Conservation (phyloP, 2,113 vertebrate species). For the Hippopotamus amphibius region DNA sequence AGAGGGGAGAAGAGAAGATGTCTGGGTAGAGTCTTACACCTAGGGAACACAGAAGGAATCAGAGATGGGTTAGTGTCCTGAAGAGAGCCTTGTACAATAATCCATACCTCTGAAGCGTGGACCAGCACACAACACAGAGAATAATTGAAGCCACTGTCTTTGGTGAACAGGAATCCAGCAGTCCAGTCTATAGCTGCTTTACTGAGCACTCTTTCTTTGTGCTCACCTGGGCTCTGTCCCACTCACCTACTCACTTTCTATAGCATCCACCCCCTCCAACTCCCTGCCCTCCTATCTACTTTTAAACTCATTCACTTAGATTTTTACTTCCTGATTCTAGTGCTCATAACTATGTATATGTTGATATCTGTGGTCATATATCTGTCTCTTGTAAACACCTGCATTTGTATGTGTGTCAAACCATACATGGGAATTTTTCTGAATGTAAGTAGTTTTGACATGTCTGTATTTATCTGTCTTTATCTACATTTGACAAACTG, state of each 20-base stretch:
- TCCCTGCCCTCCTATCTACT: background rate
- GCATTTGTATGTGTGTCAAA: background rate
- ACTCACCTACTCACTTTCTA: background rate
- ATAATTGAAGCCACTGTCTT: constrained; percentile 18
- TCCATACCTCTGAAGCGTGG: background rate
- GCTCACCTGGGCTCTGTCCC: background rate
- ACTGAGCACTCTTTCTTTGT: background rate
- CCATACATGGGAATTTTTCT: constrained; percentile 5
- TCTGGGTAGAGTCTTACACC: background rate
- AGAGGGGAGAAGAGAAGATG: background rate
- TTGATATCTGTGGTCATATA: background rate
- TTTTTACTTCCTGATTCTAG: constrained; percentile 32
- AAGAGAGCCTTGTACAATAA: background rate
- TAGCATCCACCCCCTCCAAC: background rate
- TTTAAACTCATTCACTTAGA: constrained; percentile 27
- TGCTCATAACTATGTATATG: background rate
- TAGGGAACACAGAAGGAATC: background rate
- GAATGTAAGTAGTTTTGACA: constrained; percentile 3
- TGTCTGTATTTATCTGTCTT: background rate
- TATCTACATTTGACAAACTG: background rate
- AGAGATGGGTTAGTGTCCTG: background rate
- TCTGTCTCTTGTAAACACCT: constrained; percentile 26
- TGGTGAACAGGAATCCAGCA: background rate
- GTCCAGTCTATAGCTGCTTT: background rate
- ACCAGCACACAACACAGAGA: background rate